Conservation (phyloP, 2,797 vertebrate genomes). For the Pipistrellus pipistrellus region DNA sequence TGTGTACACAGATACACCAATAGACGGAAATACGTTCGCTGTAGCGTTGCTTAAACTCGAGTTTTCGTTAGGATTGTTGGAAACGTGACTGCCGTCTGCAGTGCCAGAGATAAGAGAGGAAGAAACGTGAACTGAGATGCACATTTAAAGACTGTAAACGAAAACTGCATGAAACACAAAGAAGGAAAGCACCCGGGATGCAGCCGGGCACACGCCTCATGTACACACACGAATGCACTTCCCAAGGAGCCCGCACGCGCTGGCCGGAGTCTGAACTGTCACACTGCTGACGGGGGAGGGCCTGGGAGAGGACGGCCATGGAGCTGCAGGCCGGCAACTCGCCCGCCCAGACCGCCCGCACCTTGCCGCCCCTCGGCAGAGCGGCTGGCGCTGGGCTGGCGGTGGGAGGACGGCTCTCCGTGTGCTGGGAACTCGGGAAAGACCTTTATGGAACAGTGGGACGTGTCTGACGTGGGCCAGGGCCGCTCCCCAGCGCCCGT, state of each 20-base stretch:
- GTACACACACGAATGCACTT: constrained; percentile 52
- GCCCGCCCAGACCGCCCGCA: not conserved
- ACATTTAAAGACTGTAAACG: constrained; percentile 87
- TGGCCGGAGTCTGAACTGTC: not conserved
- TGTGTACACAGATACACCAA: constrained; percentile 86
- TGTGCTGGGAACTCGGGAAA: constrained; percentile 60
- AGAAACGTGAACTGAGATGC: constrained; percentile 75
- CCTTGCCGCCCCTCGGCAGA: not conserved
- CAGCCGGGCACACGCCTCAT: constrained; percentile 72
- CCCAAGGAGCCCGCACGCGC: not conserved
- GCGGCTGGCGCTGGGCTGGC: not conserved
- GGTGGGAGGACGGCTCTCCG: not conserved
- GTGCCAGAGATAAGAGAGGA: constrained; percentile 80
- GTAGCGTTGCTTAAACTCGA: constrained; percentile 81
- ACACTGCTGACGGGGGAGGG: not conserved
- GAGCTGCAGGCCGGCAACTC: too few species aligned
- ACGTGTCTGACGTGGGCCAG: not conserved
- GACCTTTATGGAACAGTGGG: not conserved
- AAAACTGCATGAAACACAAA: constrained; percentile 88
- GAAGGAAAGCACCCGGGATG: constrained; percentile 81
- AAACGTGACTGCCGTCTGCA: constrained; percentile 84
- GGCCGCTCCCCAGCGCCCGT: not conserved
- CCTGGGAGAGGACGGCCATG: not conserved
- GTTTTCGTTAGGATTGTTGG: constrained; percentile 80
- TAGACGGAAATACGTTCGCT: constrained; percentile 88